These are phyloP conservation scores for Rhinichthys osculus DNA, from an alignment of 2,797 vertebrate genomes.

Conservation along the genomic window DNA sequence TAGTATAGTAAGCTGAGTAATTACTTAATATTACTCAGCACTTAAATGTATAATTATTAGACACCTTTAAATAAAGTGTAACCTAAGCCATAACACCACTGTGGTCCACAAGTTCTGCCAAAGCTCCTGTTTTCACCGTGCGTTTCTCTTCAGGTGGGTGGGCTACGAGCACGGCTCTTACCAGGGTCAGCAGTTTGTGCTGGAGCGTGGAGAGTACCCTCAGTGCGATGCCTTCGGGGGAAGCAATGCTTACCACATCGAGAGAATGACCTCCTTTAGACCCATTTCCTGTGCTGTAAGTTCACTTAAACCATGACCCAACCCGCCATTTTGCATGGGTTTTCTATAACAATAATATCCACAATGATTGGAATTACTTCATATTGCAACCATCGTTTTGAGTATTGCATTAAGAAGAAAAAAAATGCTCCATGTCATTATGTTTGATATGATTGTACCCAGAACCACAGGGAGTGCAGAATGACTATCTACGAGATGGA, in stretches of 20 bases:
- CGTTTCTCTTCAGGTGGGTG: conserved; percentile 85
- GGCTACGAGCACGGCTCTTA: conserved; percentile 95
- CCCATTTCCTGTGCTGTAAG: conserved; percentile 90
- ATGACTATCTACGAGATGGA: conserved; percentile 85
- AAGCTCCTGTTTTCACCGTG: not conserved
- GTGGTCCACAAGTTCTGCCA: not conserved
- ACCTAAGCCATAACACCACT: too few species aligned
- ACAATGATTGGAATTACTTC: not conserved
- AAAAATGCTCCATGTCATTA: not conserved
- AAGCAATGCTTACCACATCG: conserved; percentile 89
- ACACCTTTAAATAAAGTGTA: too few species aligned
- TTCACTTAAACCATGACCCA: conserved; percentile 68
- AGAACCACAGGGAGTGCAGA: conserved; percentile 84
- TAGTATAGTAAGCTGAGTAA: too few species aligned
- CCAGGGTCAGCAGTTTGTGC: conserved; percentile 95
- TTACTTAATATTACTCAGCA: too few species aligned
- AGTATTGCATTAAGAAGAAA: not conserved
- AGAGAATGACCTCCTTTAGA: conserved; percentile 93
- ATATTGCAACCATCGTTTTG: not conserved
- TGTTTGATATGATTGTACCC: not conserved
- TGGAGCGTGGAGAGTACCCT: conserved; percentile 97
- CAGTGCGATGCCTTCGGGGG: conserved; percentile 93
- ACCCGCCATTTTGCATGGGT: not conserved
- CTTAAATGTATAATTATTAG: too few species aligned
- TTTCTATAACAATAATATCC: not conserved